phyloP scores from a whole-genome alignment of 2,113 vertebrate species.

The Oenanthe melanoleuca region DNA sequence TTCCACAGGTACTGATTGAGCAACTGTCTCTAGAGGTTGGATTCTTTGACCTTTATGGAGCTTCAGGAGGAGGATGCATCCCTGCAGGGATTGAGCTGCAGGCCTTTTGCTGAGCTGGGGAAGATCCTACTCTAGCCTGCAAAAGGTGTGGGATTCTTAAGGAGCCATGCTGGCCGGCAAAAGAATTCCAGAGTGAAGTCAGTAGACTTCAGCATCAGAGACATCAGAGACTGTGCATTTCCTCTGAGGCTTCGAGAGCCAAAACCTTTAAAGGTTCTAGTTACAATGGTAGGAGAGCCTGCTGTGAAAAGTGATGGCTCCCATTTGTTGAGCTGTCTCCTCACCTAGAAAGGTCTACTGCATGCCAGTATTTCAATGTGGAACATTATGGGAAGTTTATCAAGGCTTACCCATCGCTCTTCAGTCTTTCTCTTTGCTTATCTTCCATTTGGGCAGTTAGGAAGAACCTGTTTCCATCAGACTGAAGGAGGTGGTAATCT shows the following conservation, averaged over 20 bases:
- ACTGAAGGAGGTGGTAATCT: background rate
- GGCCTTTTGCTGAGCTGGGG: background rate
- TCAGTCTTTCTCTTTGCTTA: background rate
- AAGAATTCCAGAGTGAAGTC: background rate
- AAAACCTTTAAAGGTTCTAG: background rate
- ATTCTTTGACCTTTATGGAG: background rate
- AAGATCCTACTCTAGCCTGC: background rate
- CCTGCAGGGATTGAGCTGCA: background rate
- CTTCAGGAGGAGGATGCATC: background rate
- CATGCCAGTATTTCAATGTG: background rate
- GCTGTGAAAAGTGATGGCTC: background rate
- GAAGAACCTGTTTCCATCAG: background rate
- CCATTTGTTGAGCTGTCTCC: background rate
- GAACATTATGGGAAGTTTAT: background rate
- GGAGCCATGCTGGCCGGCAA: background rate
- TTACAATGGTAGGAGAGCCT: background rate
- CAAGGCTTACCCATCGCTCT: background rate
- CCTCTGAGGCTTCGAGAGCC: background rate
- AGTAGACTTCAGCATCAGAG: background rate
- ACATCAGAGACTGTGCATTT: background rate
- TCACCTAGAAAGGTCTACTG: background rate
- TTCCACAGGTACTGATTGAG: background rate
- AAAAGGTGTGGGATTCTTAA: background rate
- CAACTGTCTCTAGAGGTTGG: background rate
- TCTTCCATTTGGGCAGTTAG: background rate